Percentiles rank a stretch among this genome's conserved stretches.
These are phyloP conservation scores for Triplophysa siluroides DNA, from an alignment of 2,113 vertebrate genomes.

Conservation along the genomic window DNA sequence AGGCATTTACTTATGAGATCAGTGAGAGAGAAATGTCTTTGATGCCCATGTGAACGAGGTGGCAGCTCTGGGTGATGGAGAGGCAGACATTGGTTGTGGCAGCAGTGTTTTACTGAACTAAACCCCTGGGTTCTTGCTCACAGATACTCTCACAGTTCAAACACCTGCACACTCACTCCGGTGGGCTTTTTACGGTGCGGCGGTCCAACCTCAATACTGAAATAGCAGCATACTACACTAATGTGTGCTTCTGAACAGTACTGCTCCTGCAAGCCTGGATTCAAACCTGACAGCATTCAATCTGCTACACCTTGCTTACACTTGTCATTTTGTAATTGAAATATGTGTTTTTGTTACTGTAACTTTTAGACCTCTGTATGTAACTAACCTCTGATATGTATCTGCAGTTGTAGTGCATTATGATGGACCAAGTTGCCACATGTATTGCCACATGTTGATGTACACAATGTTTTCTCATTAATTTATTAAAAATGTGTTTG, in stretches of 20 bases:
- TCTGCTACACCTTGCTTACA: too few species aligned
- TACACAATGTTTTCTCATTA: too few species aligned
- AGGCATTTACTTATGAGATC: background rate
- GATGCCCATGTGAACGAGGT: slow-evolving; percentile 1
- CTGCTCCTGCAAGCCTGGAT: slow-evolving; percentile 1
- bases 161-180: slow-evolving; percentile 41
- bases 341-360: too few species aligned
- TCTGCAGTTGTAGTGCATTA: too few species aligned
- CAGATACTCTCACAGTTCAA: slow-evolving; percentile 22
- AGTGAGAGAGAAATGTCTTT: background rate
- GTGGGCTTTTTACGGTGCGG: background rate
- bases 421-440: too few species aligned
- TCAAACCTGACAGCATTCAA: too few species aligned
- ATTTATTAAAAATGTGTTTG: too few species aligned
- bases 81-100: slow-evolving; percentile 38
- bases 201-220: background rate
- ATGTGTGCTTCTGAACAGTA: background rate
- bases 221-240: slow-evolving; percentile 5
- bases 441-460: too few species aligned
- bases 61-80: slow-evolving; percentile 27
- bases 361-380: too few species aligned
- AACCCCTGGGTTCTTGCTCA: slow-evolving; percentile 19
- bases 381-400: too few species aligned
- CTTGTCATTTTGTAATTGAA: too few species aligned
- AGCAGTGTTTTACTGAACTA: slow-evolving; percentile 35